Evolutionary conservation across 1,140 invertebrate species (phyloP).

Genomic region (Diprion similis): DNA sequence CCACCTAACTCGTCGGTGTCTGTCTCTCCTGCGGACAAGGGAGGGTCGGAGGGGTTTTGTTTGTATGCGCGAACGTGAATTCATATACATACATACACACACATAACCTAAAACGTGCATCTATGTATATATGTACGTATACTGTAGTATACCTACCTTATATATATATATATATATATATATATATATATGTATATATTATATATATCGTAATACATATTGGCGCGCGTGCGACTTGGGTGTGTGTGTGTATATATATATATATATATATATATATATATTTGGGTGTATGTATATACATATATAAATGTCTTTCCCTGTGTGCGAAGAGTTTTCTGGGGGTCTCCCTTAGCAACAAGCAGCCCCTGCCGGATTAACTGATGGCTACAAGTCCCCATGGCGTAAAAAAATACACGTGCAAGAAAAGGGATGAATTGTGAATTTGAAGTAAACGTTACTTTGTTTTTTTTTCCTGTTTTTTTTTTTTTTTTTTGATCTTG

Average conservation of each 20-base stretch:
- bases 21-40: not conserved
- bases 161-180: too few species aligned
- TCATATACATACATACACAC: too few species aligned
- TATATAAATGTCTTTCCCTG: constrained; percentile 17
- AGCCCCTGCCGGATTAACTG: constrained; percentile 57
- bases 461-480: too few species aligned
- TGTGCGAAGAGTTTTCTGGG: constrained; percentile 59
- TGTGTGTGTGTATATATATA: not conserved
- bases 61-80: not conserved
- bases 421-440: not conserved
- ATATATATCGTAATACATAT: too few species aligned
- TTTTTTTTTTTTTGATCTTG: too few species aligned
- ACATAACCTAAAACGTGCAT: too few species aligned
- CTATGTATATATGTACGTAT: too few species aligned
- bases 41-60: not conserved
- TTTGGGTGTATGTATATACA: too few species aligned
- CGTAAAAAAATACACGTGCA: not conserved
- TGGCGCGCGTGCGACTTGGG: not conserved
- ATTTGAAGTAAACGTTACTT: too few species aligned
- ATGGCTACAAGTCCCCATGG: constrained; percentile 54
- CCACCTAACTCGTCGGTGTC: constrained; percentile 23
- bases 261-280: too few species aligned
- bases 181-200: too few species aligned
- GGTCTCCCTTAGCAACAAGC: constrained; percentile 60
- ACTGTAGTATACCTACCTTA: too few species aligned